Conservation (phyloP, 2,888 invertebrate genomes). For the Microplitis deprimator region DNA sequence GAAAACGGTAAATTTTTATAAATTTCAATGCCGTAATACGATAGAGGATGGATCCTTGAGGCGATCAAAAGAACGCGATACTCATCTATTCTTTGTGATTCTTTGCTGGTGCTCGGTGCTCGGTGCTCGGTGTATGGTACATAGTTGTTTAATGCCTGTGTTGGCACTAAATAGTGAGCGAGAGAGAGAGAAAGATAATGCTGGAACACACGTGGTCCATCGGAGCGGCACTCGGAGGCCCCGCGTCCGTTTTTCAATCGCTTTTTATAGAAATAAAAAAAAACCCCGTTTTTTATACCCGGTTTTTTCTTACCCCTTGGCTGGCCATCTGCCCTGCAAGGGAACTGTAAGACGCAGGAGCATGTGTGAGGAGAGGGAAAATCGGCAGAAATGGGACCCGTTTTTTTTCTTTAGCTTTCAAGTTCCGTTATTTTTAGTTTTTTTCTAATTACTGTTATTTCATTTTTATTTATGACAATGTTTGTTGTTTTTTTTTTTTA, state of each 20-base stretch:
- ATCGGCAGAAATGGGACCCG: constrained; percentile 60
- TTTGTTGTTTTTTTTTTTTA: not conserved
- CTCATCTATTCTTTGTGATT: constrained; percentile 42
- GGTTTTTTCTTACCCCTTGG: constrained; percentile 71
- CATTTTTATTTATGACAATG: not conserved
- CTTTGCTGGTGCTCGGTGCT: constrained; percentile 38
- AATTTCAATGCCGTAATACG: constrained; percentile 67
- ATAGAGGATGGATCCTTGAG: constrained; percentile 54
- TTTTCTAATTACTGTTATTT: constrained; percentile 6
- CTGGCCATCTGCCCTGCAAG: constrained; percentile 74
- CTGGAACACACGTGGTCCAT: constrained; percentile 64
- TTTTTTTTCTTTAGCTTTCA: not conserved
- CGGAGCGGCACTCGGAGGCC: constrained; percentile 51
- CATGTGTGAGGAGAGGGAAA: not conserved
- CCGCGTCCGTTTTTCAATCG: constrained; percentile 62
- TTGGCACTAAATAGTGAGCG: constrained; percentile 32
- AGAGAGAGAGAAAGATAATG: constrained; percentile 33
- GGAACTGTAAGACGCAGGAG: constrained; percentile 60
- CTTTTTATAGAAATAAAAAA: constrained; percentile 61
- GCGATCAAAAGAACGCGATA: constrained; percentile 52
- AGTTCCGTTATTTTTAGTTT: not conserved
- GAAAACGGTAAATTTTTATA: constrained; percentile 48
- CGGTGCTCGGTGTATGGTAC: not conserved
- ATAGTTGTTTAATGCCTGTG: not conserved
- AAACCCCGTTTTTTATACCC: constrained; percentile 54